Base-by-base conservation (phyloP, 2,888 invertebrate genomes). In the Drosophila mercatorum region DNA sequence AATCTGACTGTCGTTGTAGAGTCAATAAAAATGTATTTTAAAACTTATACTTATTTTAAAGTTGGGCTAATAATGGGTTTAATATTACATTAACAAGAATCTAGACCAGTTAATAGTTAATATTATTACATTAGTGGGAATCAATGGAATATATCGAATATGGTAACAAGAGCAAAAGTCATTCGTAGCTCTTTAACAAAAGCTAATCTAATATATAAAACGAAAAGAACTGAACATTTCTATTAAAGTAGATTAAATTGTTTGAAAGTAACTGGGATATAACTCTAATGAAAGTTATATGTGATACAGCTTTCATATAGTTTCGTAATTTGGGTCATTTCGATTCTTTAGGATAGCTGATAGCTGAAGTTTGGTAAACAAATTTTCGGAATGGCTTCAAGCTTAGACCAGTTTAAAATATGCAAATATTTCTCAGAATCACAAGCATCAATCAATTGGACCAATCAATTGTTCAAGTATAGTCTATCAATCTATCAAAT, bases 401-500 rank as follows among this genome's bases (percentile, higher is more conserved):
- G n/a, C 40, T n/a, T 11, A 4, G 11, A 12, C 12, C 28, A 56
- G 31, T 17, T 31, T 12, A 0, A 8, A 12, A 41, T 17, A 17
- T 6, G 5, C 11, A 22, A 36, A 6, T 28, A 12, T 3, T 5
- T 17, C 11, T 3, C 31, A 31, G 6, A 31, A 4, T 41, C n/a
- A 41, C 22, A 22, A 22, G 22, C 22, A 22, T 22, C 22, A 22
- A 22, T 22, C 28, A 17, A 52, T 36, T 31, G 34, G 38, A 26
- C 36, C 46, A 38, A 43, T 43, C 47, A 62, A 57, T 68, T 41
- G 55, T 40, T 58, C 52, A 67, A 46, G 47, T 58, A 60, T 46
- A 81, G 38, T 44, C 63, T 49, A 47, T 51, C 67, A 72, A 68
- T 78, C 77, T 72, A 78, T 81, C 78, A 78, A 64, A 53, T 28